These are phyloP conservation scores for Rhizomys pruinosus DNA, from an alignment of 2,113 vertebrate genomes.

Conservation along the genomic window DNA sequence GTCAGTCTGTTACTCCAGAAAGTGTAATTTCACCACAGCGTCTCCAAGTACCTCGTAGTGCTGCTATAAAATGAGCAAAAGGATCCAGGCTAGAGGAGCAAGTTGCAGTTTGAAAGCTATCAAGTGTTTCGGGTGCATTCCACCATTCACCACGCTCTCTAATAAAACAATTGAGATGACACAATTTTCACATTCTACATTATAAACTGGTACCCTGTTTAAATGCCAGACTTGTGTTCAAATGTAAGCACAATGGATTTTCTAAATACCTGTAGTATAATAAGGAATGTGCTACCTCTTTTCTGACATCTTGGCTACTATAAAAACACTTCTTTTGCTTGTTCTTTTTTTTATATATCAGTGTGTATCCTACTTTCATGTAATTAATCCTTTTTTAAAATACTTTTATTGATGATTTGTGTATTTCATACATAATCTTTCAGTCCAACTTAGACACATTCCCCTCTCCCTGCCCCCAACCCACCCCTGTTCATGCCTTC, in stretches of 20 bases:
- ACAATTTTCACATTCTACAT: background rate
- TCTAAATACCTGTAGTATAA: conserved; percentile 22
- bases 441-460: no score
- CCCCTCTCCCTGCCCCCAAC: no score
- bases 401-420: no score
- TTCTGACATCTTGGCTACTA: conserved; percentile 68
- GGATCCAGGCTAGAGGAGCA: background rate
- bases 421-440: no score
- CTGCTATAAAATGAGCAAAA: conserved; percentile 54
- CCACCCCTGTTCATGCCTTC: no score
- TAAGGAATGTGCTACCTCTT: conserved; percentile 42
- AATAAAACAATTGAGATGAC: background rate
- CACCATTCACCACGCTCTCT: background rate
- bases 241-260: conserved; percentile 12
- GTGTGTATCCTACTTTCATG: no score
- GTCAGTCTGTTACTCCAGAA: conserved; percentile 37
- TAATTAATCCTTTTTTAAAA: no score
- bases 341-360: no score
- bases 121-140: background rate
- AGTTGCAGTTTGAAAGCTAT: conserved; percentile 45
- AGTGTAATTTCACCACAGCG: conserved; percentile 37
- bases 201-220: background rate
- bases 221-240: background rate
- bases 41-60: conserved; percentile 1
- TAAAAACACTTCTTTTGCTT: no score